Evolutionary conservation across 2,888 invertebrate species (phyloP), one percentile per base, ranked within the genome.

Genomic region (Drosophila conformis): DNA sequence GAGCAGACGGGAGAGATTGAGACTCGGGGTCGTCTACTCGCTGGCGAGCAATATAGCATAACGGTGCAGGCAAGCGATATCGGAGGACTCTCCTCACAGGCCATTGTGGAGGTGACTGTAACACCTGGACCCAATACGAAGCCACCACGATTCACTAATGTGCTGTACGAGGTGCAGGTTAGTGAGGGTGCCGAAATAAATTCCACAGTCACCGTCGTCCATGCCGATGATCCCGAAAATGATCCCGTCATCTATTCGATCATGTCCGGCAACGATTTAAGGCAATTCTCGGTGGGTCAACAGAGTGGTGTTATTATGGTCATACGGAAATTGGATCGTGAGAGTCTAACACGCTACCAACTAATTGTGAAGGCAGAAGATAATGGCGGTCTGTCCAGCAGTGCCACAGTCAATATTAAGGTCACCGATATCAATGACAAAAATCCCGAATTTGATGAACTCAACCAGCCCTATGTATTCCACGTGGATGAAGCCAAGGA

Each of bases 361-460:
- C 92, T 98, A 94, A 97, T 97, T 90, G 95, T 98, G 59, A 96
- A 95, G 94, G 98, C 98, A 0, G 97, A 97, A 92, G 98, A 98
- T 91, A 96, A 96, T 31, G 97, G 97, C 2, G 97, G 96, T 52
- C 93, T 98, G 42, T 95, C 96, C 0, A 97, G 96, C 83, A 97
- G 96, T 2, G 96, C 97, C 0, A 97, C 97, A 0, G 96, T 98
- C 0, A 97, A 97, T 87, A 96, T 98, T 65, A 96, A 96, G 91
- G 97, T 98, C 2, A 97, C 97, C 0, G 98, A 98, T 87, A 97
- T 98, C 73, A 98, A 98, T 91, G 98, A 98, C 90, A 97, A 98
- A 88, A 98, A 97, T 92, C 98, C 98, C 0, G 97, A 96, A 90
- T 98, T 98, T 89, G 95, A 96, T n/a, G 95, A 95, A 61, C 90